A percentile compares a stretch with the other conserved stretches of the same genome.
Conservation (phyloP, 2,888 invertebrate species). For the Morpho deidamia region DNA sequence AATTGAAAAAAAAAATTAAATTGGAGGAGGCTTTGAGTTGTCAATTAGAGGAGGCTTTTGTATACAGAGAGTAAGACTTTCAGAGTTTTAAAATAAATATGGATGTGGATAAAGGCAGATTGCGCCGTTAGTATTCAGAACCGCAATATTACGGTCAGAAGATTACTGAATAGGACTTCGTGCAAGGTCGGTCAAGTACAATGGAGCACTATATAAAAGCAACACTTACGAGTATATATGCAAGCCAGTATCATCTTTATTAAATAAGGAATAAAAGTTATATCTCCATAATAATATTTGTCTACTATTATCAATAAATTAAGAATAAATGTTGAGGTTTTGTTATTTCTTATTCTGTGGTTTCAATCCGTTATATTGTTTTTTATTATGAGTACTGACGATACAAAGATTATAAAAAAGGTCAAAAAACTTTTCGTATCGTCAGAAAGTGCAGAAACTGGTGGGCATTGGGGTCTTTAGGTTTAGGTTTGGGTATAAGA, state of each 20-base stretch:
- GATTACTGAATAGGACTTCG: conserved; percentile 52
- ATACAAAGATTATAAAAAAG: neutral
- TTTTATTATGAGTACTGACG: conserved; percentile 18
- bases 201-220: neutral
- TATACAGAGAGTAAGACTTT: too few species aligned
- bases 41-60: too few species aligned
- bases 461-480: too few species aligned
- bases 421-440: neutral
- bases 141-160: conserved; percentile 53
- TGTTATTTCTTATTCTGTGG: conserved; percentile 20
- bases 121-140: conserved; percentile 59
- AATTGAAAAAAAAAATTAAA: too few species aligned
- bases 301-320: too few species aligned
- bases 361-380: conserved; percentile 14
- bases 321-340: too few species aligned
- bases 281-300: neutral
- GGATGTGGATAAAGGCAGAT: neutral
- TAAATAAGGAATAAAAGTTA: neutral
- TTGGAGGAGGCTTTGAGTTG: too few species aligned
- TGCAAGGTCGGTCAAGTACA: conserved; percentile 27
- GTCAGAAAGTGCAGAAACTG: too few species aligned
- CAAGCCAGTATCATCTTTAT: conserved; percentile 13
- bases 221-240: too few species aligned
- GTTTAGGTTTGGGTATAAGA: too few species aligned
- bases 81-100: too few species aligned